Evolutionary conservation across 2,888 invertebrate species (phyloP).

Genomic region (Digitonthophagus gazella): DNA sequence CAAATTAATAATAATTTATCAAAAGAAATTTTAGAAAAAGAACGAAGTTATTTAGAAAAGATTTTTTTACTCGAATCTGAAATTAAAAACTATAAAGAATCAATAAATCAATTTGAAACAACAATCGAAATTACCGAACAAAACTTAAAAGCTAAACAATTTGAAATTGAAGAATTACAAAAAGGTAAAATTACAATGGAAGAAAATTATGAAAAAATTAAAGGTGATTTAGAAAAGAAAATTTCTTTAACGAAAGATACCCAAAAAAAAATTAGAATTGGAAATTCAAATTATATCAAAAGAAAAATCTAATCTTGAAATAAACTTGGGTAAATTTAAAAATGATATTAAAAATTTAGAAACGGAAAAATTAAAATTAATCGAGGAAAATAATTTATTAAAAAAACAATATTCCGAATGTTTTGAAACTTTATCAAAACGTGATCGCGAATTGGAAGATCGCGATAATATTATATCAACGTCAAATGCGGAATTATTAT

Average conservation of each 20-base stretch:
- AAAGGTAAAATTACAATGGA: constrained; percentile 17
- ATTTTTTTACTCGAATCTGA: constrained; percentile 23
- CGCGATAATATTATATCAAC: constrained; percentile 25
- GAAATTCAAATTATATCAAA: constrained; percentile 21
- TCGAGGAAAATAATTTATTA: constrained; percentile 18
- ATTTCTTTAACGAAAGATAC: constrained; percentile 25
- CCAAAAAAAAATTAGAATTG: constrained; percentile 28
- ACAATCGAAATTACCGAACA: constrained; percentile 22
- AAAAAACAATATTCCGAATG: constrained; percentile 19
- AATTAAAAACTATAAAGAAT: constrained; percentile 22
- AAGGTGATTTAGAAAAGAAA: constrained; percentile 22
- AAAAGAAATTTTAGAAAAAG: constrained; percentile 18
- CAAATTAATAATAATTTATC: constrained; percentile 1
- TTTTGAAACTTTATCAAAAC: constrained; percentile 20
- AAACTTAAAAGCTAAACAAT: constrained; percentile 15
- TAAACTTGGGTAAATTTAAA: constrained; percentile 17
- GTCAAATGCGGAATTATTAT: constrained; percentile 25
- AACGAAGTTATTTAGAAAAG: constrained; percentile 24
- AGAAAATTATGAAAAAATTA: constrained; percentile 23
- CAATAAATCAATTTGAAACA: constrained; percentile 23
- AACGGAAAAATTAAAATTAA: constrained; percentile 28
- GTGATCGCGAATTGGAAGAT: constrained; percentile 25
- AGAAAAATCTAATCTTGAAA: constrained; percentile 21
- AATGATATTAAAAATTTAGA: constrained; percentile 25
- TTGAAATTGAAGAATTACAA: constrained; percentile 20